Evolutionary conservation across 2,113 vertebrate species (phyloP), one percentile per base, ranked within the genome.

Genomic region (Neotoma lepida): DNA sequence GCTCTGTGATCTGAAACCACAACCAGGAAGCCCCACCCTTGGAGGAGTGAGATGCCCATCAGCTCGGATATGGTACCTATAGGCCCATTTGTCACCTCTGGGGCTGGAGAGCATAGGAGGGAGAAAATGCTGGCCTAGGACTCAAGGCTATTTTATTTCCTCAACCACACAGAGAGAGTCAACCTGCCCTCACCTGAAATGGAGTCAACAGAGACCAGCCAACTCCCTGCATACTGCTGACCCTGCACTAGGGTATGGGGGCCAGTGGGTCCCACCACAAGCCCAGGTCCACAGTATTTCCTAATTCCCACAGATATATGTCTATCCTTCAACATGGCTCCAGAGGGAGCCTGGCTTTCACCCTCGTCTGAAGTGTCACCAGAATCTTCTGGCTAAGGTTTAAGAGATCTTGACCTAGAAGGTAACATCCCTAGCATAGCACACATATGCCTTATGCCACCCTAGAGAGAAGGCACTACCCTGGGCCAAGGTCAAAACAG

Each of bases 321-420:
- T 0, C 76, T 78, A 3, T 2, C 35, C 51, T 84, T 82, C 80
- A 56, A 61, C 24, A 0, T 28, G 81, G 39, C 22, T 80, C 17
- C 49, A 10, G 8, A 9, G 33, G 51, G 13, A 82, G 54, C 18
- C 78, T 61, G 56, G 13, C n/a, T 64, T 58, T 63, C 39, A 63
- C 26, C 9, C 97, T 85, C 94, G 96, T 91, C 78, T 2, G 1
- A 35, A 71, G 90, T 97, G 95, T 97, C 97, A 96, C 90, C 87
- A 70, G 97, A 97, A 95, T 96, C 97, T 97, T 97, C 97, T 97
- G 97, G 97, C 95, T 96, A 98, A 98, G 98, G 98, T 97, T 98
- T 97, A 98, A 98, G 98, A 97, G 96, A 96, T 97, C 93, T 95
- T 96, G 94, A 94, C 95, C 96, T 95, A 97, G 98, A 97, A 78